A percentile compares a stretch with the other conserved stretches of the same genome.
Conservation (phyloP, 2,113 vertebrate genomes). For the Takifugu bimaculatus region DNA sequence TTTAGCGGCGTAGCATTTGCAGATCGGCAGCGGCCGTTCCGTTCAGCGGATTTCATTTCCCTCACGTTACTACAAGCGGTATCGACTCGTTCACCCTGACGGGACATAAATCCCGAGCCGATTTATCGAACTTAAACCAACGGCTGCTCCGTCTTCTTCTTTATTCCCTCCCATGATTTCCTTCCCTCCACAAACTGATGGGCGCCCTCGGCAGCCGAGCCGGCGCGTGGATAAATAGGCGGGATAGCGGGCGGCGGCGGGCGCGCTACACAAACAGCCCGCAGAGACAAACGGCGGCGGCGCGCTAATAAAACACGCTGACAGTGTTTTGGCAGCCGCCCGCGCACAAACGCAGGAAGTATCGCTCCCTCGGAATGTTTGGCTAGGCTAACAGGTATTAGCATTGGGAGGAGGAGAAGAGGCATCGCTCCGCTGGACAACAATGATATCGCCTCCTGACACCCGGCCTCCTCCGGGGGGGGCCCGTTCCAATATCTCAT, state of each 20-base stretch:
- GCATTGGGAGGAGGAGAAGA: conserved; percentile 48
- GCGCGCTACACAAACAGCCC: conserved; percentile 54
- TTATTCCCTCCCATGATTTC: conserved; percentile 36
- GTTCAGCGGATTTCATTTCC: conserved; percentile 30
- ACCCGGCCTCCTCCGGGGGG: conserved; percentile 57
- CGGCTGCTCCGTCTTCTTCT: conserved; percentile 4
- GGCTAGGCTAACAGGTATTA: conserved; percentile 56
- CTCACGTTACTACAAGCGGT: conserved; percentile 20
- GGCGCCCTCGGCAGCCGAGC: background rate
- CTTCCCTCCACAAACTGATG: conserved; percentile 2
- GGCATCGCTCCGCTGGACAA: conserved; percentile 60
- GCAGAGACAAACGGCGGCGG: conserved; percentile 60
- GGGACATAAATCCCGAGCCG: conserved; percentile 45
- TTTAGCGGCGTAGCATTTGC: conserved; percentile 44
- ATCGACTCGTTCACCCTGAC: conserved; percentile 13
- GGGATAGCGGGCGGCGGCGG: conserved; percentile 26
- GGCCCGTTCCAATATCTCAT: conserved; percentile 59
- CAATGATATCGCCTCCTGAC: conserved; percentile 69
- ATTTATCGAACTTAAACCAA: conserved; percentile 49
- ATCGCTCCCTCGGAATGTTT: conserved; percentile 17
- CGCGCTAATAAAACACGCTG: conserved; percentile 69
- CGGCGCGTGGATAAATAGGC: conserved; percentile 58
- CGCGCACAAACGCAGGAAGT: conserved; percentile 7
- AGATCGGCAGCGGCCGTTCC: conserved; percentile 3
- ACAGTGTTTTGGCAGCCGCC: conserved; percentile 66